phyloP scores from a whole-genome alignment of 1,140 invertebrate genomes.

The Tachypleus tridentatus region DNA sequence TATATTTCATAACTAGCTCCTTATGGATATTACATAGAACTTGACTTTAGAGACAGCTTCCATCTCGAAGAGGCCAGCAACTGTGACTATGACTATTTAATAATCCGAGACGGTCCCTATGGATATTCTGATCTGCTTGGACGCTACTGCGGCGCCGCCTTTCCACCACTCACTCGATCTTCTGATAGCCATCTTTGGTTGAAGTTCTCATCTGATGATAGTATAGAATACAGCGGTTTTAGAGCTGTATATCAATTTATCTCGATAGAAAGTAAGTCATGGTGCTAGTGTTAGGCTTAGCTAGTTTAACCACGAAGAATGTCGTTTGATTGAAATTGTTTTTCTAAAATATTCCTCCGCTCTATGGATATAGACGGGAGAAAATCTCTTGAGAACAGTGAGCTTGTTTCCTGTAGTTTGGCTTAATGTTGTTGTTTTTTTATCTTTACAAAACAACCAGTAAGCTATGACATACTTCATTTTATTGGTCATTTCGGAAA shows the following conservation, averaged over 20 bases:
- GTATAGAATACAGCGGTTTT: constrained; percentile 70
- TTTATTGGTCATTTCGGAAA: no score
- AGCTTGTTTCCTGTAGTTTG: no score
- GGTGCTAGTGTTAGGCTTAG: background rate
- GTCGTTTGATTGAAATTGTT: background rate
- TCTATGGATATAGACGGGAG: background rate
- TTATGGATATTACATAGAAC: constrained; percentile 51
- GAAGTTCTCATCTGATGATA: constrained; percentile 68
- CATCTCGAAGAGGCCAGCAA: constrained; percentile 55
- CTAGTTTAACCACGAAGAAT: background rate
- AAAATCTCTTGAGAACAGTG: no score
- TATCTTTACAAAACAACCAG: no score
- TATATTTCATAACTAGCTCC: constrained; percentile 42
- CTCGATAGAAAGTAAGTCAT: constrained; percentile 31
- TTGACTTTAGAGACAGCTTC: constrained; percentile 74
- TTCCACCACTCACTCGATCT: constrained; percentile 62
- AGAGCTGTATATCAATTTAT: constrained; percentile 57
- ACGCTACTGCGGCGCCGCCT: constrained; percentile 58
- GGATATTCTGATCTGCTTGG: constrained; percentile 58
- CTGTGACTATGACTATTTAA: constrained; percentile 70
- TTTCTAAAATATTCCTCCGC: background rate
- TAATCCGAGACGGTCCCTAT: constrained; percentile 64
- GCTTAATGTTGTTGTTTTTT: no score
- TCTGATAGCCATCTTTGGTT: constrained; percentile 67
- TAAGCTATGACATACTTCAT: no score